Base-by-base conservation (phyloP, 2,113 vertebrate species). In the Camelus dromedarius region DNA sequence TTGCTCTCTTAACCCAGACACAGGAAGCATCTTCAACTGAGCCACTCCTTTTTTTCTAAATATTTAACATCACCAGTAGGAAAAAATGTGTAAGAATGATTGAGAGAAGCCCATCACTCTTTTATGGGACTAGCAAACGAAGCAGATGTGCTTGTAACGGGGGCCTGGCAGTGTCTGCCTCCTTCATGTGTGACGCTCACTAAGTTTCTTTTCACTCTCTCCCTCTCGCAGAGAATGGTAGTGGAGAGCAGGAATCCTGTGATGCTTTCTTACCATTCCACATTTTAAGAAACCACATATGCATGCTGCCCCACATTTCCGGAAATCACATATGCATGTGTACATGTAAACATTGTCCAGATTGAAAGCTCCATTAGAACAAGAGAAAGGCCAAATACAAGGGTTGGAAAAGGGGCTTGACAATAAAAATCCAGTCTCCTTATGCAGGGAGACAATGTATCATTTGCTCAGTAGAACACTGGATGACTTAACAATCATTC, bases 391-490 rank as follows among this genome's bases (percentile, higher is more conserved):
- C 58, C 54, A 30, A 11, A 15, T 48, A 26, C 28, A 20, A 24
- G 67, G 22, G 20, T 46, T 35, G 58, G 90, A 26, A 76, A 89
- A 66, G 62, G 9, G 9, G 30, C 22, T 60, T 60, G 28, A 12
- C 8, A 8, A 15, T 38, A 30, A 52, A 26, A n/a, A 8, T 22
- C 2, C 11, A 3, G 6, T n/a, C 38, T 8, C 30, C 56, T 84
- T 22, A 6, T 50, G 22, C 38, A 28, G 15, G 28, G 85, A 91
- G 54, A 42, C 46, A 54, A 0, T 8, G 0, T 70, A 24, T 28
- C 48, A 5, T 95, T 69, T 42, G 50, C 80, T 91, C 13, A 94
- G 56, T 56, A 94, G 75, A 73, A 89, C 83, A 35, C 48, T 16
- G 67, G n/a, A 2, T 15, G 7, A 16, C 16, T 1, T 5, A 48